A percentile compares a stretch with the other conserved stretches of the same genome.
Conservation (phyloP, 1,140 invertebrate genomes). For the Acromyrmex echinatior region DNA sequence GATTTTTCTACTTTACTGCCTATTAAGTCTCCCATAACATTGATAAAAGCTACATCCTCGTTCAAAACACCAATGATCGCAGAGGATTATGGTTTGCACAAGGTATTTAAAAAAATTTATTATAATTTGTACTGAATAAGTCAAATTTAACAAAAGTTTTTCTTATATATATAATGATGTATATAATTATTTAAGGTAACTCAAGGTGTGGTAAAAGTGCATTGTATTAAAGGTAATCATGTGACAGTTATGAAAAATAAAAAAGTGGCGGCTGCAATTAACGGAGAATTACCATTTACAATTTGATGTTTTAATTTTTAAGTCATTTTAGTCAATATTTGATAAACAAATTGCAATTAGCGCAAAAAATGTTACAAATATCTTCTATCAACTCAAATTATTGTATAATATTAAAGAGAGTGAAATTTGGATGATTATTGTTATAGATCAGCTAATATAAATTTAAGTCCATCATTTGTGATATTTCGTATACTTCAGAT, state of each 20-base stretch:
- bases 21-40: too few relatives aligned
- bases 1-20: too few relatives aligned
- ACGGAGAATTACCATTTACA: neutral
- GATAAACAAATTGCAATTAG: too few relatives aligned
- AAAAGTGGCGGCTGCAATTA: neutral
- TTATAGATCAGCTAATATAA: too few relatives aligned
- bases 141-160: neutral
- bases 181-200: neutral
- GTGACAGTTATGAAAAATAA: neutral
- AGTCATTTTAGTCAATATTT: too few relatives aligned
- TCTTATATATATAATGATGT: neutral
- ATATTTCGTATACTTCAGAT: too few relatives aligned
- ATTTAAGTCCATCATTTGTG: too few relatives aligned
- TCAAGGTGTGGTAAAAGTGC: neutral
- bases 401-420: too few relatives aligned
- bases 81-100: constrained; percentile 89
- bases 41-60: too few relatives aligned
- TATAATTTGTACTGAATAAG: neutral
- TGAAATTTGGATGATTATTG: too few relatives aligned
- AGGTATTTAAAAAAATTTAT: constrained; percentile 58
- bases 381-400: too few relatives aligned
- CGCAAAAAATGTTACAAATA: too few relatives aligned
- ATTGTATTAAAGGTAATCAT: neutral
- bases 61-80: constrained; percentile 78
- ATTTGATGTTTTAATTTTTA: neutral